Base-by-base conservation (phyloP, 2,888 invertebrate genomes). In the Strigamia crassipes region DNA sequence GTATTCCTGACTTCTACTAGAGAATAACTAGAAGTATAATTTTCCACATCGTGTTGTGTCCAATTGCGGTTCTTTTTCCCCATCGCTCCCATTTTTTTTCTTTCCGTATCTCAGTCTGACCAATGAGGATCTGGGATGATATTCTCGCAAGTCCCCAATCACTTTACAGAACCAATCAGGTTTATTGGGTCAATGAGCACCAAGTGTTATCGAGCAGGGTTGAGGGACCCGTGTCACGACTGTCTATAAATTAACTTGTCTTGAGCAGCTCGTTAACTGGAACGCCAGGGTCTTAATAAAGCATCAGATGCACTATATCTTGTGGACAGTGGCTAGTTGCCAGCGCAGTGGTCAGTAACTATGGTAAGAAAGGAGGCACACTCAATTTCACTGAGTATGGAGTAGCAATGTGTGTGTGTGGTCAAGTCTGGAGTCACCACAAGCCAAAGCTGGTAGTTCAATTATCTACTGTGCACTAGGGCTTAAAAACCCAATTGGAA, bases 111-210 rank as follows among this genome's bases (percentile, higher is more conserved):
- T 8, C 18, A 6, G 5, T 23, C 2, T 66, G 61, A 23, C 61
- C 61, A 66, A 66, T 66, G 61, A 66, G 23, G 1, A 23, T 66
- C 23, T 66, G 23, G 21, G 61, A 10, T 66, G 61, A 66, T 6
- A 18, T 12, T 66, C 23, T 21, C 21, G 1, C 12, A 38, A 38
- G 38, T 1, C 21, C 61, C 61, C 61, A 66, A 66, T 66, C 61
- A 23, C 23, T 66, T 66, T 18, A 21, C 13, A 4, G 61, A 66
- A 21, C 21, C 61, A 21, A 66, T 66, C 21, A 21, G 61, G 12
- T 66, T 61, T 66, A 66, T 66, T 66, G 61, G 61, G 61, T 66
- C 61, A 66, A 23, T 23, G 61, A 66, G 18, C 61, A 66, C 61
- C 5, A 18, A 12, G 21, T 8, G 61, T 66, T 66, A 21, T 66